phyloP scores from a whole-genome alignment of 2,888 invertebrate species.

The Argyresthia albistria region DNA sequence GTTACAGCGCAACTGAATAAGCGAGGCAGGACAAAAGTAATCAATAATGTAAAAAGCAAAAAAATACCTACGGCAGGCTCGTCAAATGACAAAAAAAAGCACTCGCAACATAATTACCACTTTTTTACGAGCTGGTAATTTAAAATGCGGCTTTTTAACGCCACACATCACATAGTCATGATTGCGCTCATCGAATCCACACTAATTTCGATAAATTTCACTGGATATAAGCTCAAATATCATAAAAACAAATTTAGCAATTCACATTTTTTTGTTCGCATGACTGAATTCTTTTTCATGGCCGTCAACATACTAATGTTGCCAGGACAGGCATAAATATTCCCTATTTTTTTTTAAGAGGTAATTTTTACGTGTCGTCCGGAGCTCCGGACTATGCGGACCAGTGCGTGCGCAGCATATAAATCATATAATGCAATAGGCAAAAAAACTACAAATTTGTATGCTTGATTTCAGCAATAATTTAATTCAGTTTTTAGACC shows the following conservation, averaged over 20 bases:
- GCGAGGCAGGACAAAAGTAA: slow-evolving; percentile 2
- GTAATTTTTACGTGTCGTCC: too few species aligned
- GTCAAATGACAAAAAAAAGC: slow-evolving; percentile 3
- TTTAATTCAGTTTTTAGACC: too few species aligned
- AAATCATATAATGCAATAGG: too few species aligned
- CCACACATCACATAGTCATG: neutral
- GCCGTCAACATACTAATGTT: slow-evolving; percentile 31
- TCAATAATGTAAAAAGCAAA: slow-evolving; percentile 6
- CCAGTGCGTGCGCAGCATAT: too few species aligned
- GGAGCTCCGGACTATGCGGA: too few species aligned
- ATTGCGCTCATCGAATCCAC: neutral
- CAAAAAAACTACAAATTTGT: too few species aligned
- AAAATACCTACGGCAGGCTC: slow-evolving; percentile 2
- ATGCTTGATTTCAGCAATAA: too few species aligned
- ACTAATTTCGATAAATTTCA: neutral
- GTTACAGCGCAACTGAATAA: neutral
- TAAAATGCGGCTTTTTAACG: neutral
- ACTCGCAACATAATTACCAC: slow-evolving; percentile 2
- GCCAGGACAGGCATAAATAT: slow-evolving; percentile 11
- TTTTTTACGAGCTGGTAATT: neutral
- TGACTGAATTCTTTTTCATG: slow-evolving; percentile 33
- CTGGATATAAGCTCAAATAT: neutral
- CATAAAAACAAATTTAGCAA: slow-evolving; percentile 11
- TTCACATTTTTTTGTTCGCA: slow-evolving; percentile 37
- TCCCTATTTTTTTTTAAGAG: too few species aligned